phyloP scores from a whole-genome alignment of 2,888 invertebrate species.

The Phaedon cochleariae region DNA sequence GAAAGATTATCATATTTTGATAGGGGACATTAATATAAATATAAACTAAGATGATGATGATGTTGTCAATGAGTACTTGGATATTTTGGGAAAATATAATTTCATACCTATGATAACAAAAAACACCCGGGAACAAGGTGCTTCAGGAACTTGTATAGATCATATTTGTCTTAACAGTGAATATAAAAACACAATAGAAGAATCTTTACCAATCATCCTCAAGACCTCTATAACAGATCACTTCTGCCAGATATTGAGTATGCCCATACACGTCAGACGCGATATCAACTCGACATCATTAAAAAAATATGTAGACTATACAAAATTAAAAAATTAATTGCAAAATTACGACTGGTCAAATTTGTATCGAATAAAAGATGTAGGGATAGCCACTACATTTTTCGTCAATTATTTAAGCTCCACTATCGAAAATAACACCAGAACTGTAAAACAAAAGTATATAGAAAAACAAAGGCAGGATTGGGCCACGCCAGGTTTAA shows the following conservation, averaged over 20 bases:
- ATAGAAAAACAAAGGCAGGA: slow-evolving; percentile 10
- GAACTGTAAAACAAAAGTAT: slow-evolving; percentile 5
- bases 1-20: background rate
- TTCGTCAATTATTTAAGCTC: background rate
- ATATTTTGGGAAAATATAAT: slow-evolving; percentile 9
- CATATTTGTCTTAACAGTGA: slow-evolving; percentile 10
- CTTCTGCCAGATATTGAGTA: no score
- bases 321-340: slow-evolving; percentile 4
- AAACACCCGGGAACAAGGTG: slow-evolving; percentile 4
- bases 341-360: slow-evolving; percentile 1
- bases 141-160: slow-evolving; percentile 5
- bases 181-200: no score
- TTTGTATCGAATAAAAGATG: background rate
- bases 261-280: slow-evolving; percentile 6
- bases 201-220: slow-evolving; percentile 5
- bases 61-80: slow-evolving; percentile 6
- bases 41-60: slow-evolving; percentile 6
- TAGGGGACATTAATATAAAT: background rate
- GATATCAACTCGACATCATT: slow-evolving; percentile 3
- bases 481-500: no score
- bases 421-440: slow-evolving; percentile 6
- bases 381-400: slow-evolving; percentile 4
- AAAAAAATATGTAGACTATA: slow-evolving; percentile 8
- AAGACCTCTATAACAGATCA: no score
- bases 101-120: slow-evolving; percentile 1